Evolutionary conservation across 1,140 invertebrate species (phyloP).

Genomic region (Helicoverpa zea): DNA sequence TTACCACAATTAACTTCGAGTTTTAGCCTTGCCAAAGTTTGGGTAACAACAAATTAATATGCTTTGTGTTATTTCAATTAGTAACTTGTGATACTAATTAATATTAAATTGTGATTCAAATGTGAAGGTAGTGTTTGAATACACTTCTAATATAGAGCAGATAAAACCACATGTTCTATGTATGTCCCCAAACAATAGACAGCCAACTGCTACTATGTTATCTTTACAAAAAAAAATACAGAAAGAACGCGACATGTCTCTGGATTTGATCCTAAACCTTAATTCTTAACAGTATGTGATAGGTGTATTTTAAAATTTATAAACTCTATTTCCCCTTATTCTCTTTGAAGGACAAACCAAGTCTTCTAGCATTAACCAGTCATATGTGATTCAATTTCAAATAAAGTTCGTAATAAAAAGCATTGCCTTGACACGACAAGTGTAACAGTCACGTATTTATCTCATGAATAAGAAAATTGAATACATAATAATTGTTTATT

Average conservation of each 20-base stretch:
- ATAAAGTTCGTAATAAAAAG: neutral
- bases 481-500: slow-evolving; percentile 28
- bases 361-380: neutral
- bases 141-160: neutral
- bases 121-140: neutral
- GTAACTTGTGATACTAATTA: slow-evolving; percentile 11
- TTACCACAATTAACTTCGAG: neutral
- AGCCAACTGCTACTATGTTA: too few species aligned
- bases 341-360: neutral
- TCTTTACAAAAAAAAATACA: too few species aligned
- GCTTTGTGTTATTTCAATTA: neutral
- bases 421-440: slow-evolving; percentile 22
- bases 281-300: too few species aligned
- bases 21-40: slow-evolving; percentile 2
- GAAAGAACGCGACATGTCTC: too few species aligned
- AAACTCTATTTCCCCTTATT: too few species aligned
- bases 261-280: too few species aligned
- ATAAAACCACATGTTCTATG: too few species aligned
- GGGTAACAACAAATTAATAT: neutral
- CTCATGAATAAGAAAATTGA: slow-evolving; percentile 46
- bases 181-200: too few species aligned
- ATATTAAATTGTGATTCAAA: slow-evolving; percentile 3
- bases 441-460: slow-evolving; percentile 28
- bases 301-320: too few species aligned
- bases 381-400: neutral